These are phyloP conservation scores for Montipora capricornis DNA, from an alignment of 64 coral and sea anemone species.

Conservation along the genomic window DNA sequence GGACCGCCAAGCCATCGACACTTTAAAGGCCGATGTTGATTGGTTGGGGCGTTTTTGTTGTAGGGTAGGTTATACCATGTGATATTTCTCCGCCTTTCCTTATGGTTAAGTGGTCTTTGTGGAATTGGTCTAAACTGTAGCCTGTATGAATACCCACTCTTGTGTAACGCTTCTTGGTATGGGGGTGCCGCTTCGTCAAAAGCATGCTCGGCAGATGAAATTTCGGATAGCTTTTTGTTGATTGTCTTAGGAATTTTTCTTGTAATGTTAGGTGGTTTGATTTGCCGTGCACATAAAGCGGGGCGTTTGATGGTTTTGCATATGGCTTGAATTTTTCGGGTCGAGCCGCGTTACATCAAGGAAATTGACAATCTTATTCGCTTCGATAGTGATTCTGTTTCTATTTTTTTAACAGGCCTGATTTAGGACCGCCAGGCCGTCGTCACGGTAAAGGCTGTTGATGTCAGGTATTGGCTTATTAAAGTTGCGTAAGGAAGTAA, in stretches of 20 bases:
- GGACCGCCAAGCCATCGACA: too few relatives aligned
- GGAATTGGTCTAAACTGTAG: background rate
- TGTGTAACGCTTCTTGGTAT: background rate
- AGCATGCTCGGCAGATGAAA: background rate
- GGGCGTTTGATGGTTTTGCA: conserved; percentile 3
- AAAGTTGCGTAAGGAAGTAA: background rate
- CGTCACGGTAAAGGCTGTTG: background rate
- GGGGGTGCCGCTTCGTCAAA: background rate
- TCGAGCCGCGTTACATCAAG: conserved; percentile 22
- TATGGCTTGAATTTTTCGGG: conserved; percentile 8
- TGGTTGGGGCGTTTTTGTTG: background rate
- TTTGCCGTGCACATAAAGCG: conserved; percentile 13
- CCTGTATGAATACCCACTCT: background rate
- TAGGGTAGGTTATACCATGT: conserved; percentile 10
- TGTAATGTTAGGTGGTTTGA: conserved; percentile 24
- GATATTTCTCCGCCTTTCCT: background rate
- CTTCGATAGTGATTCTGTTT: background rate
- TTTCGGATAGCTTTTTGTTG: conserved; percentile 3
- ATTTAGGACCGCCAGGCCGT: background rate
- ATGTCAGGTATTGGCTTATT: background rate
- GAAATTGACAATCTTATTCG: conserved; percentile 14
- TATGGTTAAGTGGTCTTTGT: background rate
- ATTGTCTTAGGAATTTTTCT: conserved; percentile 8
- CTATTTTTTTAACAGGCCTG: background rate
- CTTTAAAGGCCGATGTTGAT: background rate